Evolutionary conservation across 2,888 invertebrate species (phyloP), one percentile per base, ranked within the genome.

Genomic region (Tortricodes alternella): DNA sequence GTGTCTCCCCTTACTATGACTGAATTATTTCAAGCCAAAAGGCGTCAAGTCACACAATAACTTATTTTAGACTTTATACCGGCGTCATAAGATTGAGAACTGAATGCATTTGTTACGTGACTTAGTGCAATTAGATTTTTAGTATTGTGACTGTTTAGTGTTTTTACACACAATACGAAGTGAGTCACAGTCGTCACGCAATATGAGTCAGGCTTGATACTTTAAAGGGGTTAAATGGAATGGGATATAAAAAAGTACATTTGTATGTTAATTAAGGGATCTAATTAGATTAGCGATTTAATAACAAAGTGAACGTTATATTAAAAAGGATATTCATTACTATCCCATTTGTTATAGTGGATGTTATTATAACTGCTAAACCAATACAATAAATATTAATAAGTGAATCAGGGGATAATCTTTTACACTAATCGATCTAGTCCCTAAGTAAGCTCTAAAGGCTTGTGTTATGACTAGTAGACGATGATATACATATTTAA

Each of bases 151-250:
- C 7, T 18, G 38, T 27, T 32, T 15, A 16, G 11, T 18, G 34
- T 13, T 46, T 38, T 37, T 16, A 37, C n/a, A 7, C 7, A 23
- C 41, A 18, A 32, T 21, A 37, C 21, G 35, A 11, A 21, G 41
- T 56, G 56, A 56, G 37, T 50, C 56, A 56, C 27, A 23, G 41
- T 9, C 43, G 29, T 56, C 56, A 56, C 56, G 56, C 50, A 5
- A 11, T 46, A 34, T 34, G 46, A 46, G 46, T 46, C 46, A 46
- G 32, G 4, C 24, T 44, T 11, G 16, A 6, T 24, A 13, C n/a
- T n/a, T n/a, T n/a, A 35, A 56, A 44, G 56, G 50, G 56, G 35
- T 56, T 27, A 55, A 43, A 53, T 49, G 13, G 19, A 29, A 29
- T 49, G 15, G 3, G 18, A 8, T 13, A 23, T 23, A 19, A 37